Conservation (phyloP, 2,113 vertebrate species). For the Myocastor coypus region DNA sequence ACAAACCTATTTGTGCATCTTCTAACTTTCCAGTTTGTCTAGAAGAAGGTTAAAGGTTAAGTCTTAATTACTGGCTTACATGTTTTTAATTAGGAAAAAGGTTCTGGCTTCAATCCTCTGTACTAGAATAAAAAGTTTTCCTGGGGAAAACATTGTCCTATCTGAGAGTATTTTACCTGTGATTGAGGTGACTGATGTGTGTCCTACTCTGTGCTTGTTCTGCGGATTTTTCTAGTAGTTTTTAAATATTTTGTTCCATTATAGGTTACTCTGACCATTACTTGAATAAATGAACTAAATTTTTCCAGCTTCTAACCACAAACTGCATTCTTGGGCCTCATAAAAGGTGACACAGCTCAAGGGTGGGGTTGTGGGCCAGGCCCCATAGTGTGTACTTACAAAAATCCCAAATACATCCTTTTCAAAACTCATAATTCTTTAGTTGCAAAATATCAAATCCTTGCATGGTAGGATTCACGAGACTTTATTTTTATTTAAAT, state of each 20-base stretch:
- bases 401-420: not conserved
- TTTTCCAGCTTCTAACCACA: not conserved
- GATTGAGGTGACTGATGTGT: not conserved
- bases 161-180: not conserved
- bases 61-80: conserved; percentile 12
- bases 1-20: conserved; percentile 18
- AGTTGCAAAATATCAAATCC: not conserved
- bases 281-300: not conserved
- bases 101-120: not conserved
- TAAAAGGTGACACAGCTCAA: not conserved
- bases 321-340: not conserved
- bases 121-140: not conserved
- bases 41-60: not conserved
- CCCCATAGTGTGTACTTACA: not conserved
- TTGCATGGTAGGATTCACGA: not conserved
- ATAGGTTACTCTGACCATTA: not conserved
- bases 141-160: not conserved
- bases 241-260: conserved; percentile 3
- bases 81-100: conserved; percentile 20
- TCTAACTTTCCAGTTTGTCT: not conserved
- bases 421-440: conserved; percentile 13
- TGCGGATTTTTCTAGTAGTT: not conserved
- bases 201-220: not conserved
- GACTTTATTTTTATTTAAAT: not conserved
- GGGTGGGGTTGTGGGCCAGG: not conserved